Conservation (phyloP, 2,888 invertebrate genomes). For the Sympetrum striolatum region DNA sequence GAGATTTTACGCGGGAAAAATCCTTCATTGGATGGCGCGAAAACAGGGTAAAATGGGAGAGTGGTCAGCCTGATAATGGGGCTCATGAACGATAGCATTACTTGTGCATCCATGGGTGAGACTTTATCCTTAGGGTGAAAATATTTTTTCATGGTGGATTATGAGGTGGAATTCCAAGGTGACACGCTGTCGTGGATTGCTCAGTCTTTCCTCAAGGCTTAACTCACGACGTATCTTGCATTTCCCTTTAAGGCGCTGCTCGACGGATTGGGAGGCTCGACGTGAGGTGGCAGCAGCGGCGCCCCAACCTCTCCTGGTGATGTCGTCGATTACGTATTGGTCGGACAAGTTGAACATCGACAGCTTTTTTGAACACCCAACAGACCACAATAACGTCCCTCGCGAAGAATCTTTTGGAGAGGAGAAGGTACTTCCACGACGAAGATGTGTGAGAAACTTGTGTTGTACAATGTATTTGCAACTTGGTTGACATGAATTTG, state of each 20-base stretch:
- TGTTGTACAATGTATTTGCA: neutral
- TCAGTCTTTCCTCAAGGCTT: slow-evolving; percentile 3
- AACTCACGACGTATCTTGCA: slow-evolving; percentile 12
- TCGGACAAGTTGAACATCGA: slow-evolving; percentile 28
- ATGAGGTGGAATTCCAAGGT: slow-evolving; percentile 43
- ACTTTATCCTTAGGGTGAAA: neutral
- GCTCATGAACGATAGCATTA: neutral
- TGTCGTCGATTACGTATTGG: neutral
- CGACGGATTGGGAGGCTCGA: slow-evolving; percentile 11
- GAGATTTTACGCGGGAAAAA: too few relatives aligned
- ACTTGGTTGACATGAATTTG: neutral
- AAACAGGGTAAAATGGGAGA: too few relatives aligned
- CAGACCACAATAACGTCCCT: neutral
- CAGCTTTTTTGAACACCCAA: neutral
- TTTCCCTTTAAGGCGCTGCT: slow-evolving; percentile 40
- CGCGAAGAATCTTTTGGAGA: neutral
- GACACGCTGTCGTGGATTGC: slow-evolving; percentile 27
- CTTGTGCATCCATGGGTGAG: neutral
- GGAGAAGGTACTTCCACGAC: neutral
- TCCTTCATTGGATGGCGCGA: too few relatives aligned
- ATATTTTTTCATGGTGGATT: slow-evolving; percentile 7
- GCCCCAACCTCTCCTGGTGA: neutral
- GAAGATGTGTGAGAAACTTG: neutral
- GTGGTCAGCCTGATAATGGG: too few relatives aligned
- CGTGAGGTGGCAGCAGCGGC: slow-evolving; percentile 27